Evolutionary conservation across 2,113 vertebrate species (phyloP), one percentile per base, ranked within the genome.

Genomic region (Corythaixoides concolor): DNA sequence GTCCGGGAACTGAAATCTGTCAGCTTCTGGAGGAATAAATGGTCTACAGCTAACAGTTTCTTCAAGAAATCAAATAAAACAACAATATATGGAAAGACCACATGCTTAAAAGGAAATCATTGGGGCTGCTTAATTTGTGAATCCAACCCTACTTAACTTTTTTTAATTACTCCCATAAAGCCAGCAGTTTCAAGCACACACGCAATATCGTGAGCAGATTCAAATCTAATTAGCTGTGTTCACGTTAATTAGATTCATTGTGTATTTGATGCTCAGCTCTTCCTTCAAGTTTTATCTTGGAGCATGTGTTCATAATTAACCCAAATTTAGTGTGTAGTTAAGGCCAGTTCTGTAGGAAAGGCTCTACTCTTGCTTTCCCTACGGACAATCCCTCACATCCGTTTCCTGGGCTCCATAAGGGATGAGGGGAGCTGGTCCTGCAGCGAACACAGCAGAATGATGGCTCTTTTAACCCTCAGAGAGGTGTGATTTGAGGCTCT

Each of bases 211-310:
- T 6, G 53, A 96, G 84, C 78, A 95, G 92, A 96, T 97, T 97
- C 92, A 79, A 92, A 93, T 95, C 95, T 95, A 96, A 97, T 97
- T 97, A 97, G 89, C 91, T 91, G 53, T 79, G 91, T 66, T 95
- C 92, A 62, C 7, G 28, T 97, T 97, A 96, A 97, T 97, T 89
- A 95, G 92, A 95, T 95, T 97, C 86, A 93, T 92, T 95, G 92
- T 88, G 86, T 90, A 56, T 85, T 95, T 92, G 95, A 93, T 85
- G 95, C 92, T 95, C 69, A 66, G 74, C 69, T 95, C 74, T 96
- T 95, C 92, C 95, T 96, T 95, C 62, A 72, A 94, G 77, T 93
- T 95, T 89, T 90, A 85, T 97, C 96, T 96, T 28, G 41, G 77
- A 93, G 84, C 73, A 59, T 89, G 85, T 90, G 90, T 63, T 93